Percentiles rank a stretch among this genome's conserved stretches.
Evolutionary conservation across 2,888 invertebrate species (phyloP).

Genomic region (Agrotis ipsilon): DNA sequence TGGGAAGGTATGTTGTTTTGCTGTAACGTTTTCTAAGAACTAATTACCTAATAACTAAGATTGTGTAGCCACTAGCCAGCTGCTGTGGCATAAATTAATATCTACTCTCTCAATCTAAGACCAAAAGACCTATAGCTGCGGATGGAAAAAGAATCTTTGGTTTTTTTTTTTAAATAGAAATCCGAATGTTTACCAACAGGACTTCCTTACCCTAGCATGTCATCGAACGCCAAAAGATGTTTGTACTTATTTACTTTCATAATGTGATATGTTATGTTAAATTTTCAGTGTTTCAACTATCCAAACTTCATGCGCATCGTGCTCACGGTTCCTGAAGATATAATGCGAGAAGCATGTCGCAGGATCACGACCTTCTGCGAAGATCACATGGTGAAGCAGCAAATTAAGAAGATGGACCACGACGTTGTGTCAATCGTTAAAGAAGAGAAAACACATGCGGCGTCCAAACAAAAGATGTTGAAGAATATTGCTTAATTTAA

Average conservation of each 20-base stretch:
- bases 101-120: too few relatives aligned
- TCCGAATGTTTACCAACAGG: too few relatives aligned
- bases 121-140: too few relatives aligned
- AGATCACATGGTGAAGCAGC: slow-evolving; percentile 83
- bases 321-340: slow-evolving; percentile 96
- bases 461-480: slow-evolving; percentile 18
- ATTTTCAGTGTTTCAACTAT: slow-evolving; percentile 96
- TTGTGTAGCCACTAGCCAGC: too few relatives aligned
- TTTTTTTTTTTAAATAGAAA: too few relatives aligned
- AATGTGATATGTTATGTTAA: background rate
- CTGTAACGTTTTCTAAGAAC: too few relatives aligned
- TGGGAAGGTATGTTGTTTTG: slow-evolving; percentile 92
- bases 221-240: background rate
- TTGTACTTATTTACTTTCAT: background rate
- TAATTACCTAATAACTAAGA: too few relatives aligned
- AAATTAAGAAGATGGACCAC: slow-evolving; percentile 29
- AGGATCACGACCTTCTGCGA: slow-evolving; percentile 96
- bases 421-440: slow-evolving; percentile 40
- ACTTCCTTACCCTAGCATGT: too few relatives aligned
- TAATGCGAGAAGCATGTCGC: slow-evolving; percentile 96
- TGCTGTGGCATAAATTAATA: too few relatives aligned
- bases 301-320: slow-evolving; percentile 98
- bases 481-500: slow-evolving; percentile 44
- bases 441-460: slow-evolving; percentile 10
- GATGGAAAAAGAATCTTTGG: too few relatives aligned